A percentile compares a stretch with the other conserved stretches of the same genome.
These are phyloP conservation scores for Odontophorus gujanensis DNA, from an alignment of 2,113 vertebrate species.

Conservation along the genomic window DNA sequence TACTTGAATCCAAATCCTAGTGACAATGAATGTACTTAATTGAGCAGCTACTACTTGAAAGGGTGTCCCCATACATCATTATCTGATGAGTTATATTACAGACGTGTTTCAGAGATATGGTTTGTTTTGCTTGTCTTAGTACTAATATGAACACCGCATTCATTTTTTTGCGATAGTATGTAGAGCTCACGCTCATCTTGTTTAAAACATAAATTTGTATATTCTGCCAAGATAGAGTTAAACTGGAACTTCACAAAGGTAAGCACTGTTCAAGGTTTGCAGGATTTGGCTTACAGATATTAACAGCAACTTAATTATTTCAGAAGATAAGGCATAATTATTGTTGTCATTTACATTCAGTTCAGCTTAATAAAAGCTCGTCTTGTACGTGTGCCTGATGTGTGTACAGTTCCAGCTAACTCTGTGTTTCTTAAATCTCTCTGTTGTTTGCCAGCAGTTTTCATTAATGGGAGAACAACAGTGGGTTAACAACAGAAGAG, in stretches of 20 bases:
- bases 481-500: neutral
- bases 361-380: neutral
- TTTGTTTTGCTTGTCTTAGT: neutral
- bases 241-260: neutral
- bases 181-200: neutral
- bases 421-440: neutral
- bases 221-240: neutral
- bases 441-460: neutral
- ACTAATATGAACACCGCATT: neutral
- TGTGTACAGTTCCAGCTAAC: neutral
- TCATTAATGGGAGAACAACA: neutral
- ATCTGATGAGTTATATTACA: neutral
- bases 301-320: conserved; percentile 6
- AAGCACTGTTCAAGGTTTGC: neutral
- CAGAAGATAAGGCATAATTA: conserved; percentile 29
- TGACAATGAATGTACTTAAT: neutral
- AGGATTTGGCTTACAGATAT: neutral
- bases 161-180: neutral
- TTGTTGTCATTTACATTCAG: neutral
- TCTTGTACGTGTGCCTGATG: neutral
- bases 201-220: neutral
- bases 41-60: neutral
- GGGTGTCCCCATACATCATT: neutral
- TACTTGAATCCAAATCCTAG: neutral
- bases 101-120: neutral